These are phyloP conservation scores for Thecocarcelia acutangulata DNA, from an alignment of 2,888 invertebrate genomes.

Conservation along the genomic window DNA sequence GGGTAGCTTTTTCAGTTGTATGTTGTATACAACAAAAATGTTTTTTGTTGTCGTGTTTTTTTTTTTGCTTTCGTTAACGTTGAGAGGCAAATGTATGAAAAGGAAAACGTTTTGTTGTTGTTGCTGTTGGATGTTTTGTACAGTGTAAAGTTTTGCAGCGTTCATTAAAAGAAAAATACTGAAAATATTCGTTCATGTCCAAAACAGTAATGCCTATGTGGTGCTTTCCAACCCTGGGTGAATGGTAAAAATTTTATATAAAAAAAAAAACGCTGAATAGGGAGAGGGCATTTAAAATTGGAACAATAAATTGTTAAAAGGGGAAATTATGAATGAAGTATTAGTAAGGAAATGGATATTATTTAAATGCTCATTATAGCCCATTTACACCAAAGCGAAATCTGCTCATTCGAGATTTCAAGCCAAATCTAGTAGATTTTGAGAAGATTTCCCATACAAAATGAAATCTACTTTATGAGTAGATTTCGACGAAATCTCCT, in stretches of 20 bases:
- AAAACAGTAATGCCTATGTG: conserved; percentile 15
- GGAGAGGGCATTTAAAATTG: too few species aligned
- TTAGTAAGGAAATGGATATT: too few species aligned
- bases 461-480: too few species aligned
- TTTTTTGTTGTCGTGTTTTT: conserved; percentile 46
- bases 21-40: conserved; percentile 59
- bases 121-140: conserved; percentile 30
- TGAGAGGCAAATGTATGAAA: conserved; percentile 61
- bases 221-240: background rate
- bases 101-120: conserved; percentile 16
- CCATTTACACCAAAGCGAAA: too few species aligned
- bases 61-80: conserved; percentile 56
- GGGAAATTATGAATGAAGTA: too few species aligned
- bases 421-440: too few species aligned
- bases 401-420: too few species aligned
- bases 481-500: too few species aligned
- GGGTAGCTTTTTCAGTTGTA: conserved; percentile 78
- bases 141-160: conserved; percentile 50
- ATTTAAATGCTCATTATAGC: too few species aligned
- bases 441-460: too few species aligned
- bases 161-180: conserved; percentile 24
- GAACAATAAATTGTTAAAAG: too few species aligned
- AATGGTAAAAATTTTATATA: background rate
- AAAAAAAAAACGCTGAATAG: too few species aligned
- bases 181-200: conserved; percentile 18